A percentile compares a stretch with the other conserved stretches of the same genome.
These are phyloP conservation scores for Lynx canadensis DNA, from an alignment of 2,113 vertebrate species.

Conservation along the genomic window DNA sequence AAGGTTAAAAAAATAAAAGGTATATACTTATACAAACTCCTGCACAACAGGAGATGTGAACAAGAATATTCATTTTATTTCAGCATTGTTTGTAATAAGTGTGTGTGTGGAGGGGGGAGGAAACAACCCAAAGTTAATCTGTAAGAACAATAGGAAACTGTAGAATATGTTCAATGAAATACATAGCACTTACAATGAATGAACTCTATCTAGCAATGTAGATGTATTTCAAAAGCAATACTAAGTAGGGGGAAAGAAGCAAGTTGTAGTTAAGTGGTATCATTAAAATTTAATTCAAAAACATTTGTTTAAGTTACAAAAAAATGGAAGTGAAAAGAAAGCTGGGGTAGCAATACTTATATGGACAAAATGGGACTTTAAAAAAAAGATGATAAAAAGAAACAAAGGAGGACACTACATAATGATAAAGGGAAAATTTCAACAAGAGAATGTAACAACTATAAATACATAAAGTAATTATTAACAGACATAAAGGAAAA, in stretches of 20 bases:
- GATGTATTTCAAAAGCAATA: constrained; percentile 22
- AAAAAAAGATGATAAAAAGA: neutral
- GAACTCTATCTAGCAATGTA: neutral
- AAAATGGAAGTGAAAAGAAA: neutral
- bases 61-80: constrained; percentile 2
- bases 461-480: too few species aligned
- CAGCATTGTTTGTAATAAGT: neutral
- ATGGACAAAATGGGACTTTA: neutral
- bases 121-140: neutral
- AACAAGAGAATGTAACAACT: neutral
- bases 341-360: neutral
- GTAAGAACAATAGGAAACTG: neutral
- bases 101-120: too few species aligned
- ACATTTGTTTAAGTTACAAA: neutral
- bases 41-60: neutral
- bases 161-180: neutral
- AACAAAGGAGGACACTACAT: neutral
- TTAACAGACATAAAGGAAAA: too few species aligned
- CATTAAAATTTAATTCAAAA: constrained; percentile 6
- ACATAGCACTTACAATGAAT: neutral
- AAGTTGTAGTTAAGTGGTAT: neutral
- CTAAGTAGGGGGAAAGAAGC: neutral
- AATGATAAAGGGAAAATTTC: neutral
- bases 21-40: neutral
- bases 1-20: neutral